Evolutionary conservation across 2,888 invertebrate species (phyloP).

Genomic region (Palloptera scutellata): DNA sequence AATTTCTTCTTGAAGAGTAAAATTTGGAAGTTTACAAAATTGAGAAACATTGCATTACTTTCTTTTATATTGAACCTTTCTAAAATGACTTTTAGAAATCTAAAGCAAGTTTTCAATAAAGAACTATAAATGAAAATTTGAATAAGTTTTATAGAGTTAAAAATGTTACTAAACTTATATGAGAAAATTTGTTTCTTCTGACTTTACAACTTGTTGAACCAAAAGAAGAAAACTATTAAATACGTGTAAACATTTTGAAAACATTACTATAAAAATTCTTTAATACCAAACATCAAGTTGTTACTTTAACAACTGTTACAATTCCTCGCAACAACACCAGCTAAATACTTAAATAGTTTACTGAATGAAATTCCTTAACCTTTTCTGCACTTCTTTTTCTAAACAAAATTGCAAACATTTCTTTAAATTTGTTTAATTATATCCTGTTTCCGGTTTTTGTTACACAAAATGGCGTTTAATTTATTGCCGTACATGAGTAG

Average conservation of each 20-base stretch:
- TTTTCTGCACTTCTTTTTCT: slow-evolving; percentile 13
- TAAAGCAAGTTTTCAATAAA: too few relatives aligned
- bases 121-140: too few relatives aligned
- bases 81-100: too few relatives aligned
- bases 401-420: slow-evolving; percentile 35
- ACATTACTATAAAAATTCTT: not conserved
- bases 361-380: slow-evolving; percentile 31
- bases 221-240: not conserved
- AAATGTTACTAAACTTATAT: not conserved
- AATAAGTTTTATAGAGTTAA: not conserved
- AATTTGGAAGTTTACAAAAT: too few relatives aligned
- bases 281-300: slow-evolving; percentile 23
- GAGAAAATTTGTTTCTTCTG: not conserved
- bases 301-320: slow-evolving; percentile 24
- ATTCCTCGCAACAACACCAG: slow-evolving; percentile 24
- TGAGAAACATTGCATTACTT: too few relatives aligned
- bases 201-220: not conserved
- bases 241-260: slow-evolving; percentile 4
- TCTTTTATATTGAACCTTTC: too few relatives aligned
- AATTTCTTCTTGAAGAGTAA: too few relatives aligned
- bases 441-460: slow-evolving; percentile 45
- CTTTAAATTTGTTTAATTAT: slow-evolving; percentile 42
- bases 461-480: slow-evolving; percentile 51
- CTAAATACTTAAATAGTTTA: slow-evolving; percentile 10
- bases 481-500: not conserved